These are phyloP conservation scores for Varanus komodoensis DNA, from an alignment of 2,113 vertebrate species.

Conservation along the genomic window DNA sequence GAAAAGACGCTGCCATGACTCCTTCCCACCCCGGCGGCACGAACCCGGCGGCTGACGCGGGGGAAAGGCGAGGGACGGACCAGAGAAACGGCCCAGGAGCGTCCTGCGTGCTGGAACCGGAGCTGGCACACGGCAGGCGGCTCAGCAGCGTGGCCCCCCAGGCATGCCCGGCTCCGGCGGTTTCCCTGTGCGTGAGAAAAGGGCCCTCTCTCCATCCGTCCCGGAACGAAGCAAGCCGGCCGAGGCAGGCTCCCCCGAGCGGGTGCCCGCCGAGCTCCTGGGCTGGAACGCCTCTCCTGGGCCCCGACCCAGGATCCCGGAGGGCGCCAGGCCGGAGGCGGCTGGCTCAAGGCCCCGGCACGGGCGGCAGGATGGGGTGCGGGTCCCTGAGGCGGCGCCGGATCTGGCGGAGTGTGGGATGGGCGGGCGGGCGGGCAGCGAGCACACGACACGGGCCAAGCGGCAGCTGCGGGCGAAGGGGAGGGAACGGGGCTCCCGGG, in stretches of 20 bases:
- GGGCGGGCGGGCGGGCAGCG: conserved; percentile 46
- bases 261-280: too few relatives aligned
- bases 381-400: conserved; percentile 25
- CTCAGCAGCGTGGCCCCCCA: too few relatives aligned
- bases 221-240: background rate
- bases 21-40: too few relatives aligned
- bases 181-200: background rate
- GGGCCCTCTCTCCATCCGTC: background rate
- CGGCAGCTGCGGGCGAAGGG: conserved; percentile 52
- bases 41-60: too few relatives aligned
- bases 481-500: background rate
- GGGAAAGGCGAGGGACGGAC: background rate
- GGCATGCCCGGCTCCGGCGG: too few relatives aligned
- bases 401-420: conserved; percentile 69
- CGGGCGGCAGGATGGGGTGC: background rate
- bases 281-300: too few relatives aligned
- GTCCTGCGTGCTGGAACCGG: background rate
- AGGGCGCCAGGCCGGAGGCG: too few relatives aligned
- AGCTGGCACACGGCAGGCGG: too few relatives aligned
- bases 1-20: too few relatives aligned
- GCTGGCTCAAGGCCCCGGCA: background rate
- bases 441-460: conserved; percentile 69
- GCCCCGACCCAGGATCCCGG: too few relatives aligned
- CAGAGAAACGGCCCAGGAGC: background rate
- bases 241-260: too few relatives aligned